Conservation (phyloP, 2,797 vertebrate genomes). For the Darevskia nairensis region DNA sequence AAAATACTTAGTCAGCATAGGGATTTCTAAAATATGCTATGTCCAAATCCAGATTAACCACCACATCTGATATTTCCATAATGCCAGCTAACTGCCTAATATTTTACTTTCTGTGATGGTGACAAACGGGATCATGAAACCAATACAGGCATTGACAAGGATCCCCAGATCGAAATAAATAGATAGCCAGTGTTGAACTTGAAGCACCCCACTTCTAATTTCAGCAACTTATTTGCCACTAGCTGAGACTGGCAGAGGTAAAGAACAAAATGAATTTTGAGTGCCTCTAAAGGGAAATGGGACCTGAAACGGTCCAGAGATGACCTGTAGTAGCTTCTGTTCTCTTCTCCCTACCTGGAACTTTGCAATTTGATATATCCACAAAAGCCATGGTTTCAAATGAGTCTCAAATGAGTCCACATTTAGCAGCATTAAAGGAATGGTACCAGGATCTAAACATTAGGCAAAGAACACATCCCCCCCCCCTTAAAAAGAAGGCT, state of each 20-base stretch:
- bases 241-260: not conserved
- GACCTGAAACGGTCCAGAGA: not conserved
- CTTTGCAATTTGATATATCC: too few relatives aligned
- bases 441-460: too few relatives aligned
- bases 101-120: not conserved
- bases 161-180: not conserved
- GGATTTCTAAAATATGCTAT: not conserved
- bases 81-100: not conserved
- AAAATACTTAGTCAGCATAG: not conserved
- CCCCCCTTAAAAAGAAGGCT: not conserved
- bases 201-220: not conserved
- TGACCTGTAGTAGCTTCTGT: too few relatives aligned
- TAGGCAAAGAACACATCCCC: too few relatives aligned
- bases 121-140: not conserved
- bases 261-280: not conserved
- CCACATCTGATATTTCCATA: rapidly evolving
- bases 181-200: not conserved
- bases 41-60: not conserved
- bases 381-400: too few relatives aligned
- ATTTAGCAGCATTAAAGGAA: too few relatives aligned
- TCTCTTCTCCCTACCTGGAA: too few relatives aligned
- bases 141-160: not conserved
- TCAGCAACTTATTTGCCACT: not conserved
- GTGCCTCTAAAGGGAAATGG: not conserved
- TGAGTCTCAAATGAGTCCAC: too few relatives aligned